phyloP scores from a whole-genome alignment of 1,140 invertebrate genomes.

The Drosophila sulfurigaster region DNA sequence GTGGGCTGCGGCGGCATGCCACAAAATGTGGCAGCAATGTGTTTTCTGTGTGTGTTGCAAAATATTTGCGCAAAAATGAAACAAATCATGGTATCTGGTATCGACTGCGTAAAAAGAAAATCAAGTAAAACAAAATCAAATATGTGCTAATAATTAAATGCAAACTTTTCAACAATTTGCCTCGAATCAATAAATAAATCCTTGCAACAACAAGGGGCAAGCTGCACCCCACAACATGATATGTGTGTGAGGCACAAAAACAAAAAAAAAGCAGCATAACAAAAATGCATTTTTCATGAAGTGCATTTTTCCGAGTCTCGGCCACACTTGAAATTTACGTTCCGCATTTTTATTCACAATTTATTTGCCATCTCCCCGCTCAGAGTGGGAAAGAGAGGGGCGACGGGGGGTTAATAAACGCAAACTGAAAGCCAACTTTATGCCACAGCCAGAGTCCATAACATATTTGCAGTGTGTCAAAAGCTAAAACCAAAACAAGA shows the following conservation, averaged over 20 bases:
- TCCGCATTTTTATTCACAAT: slow-evolving; percentile 23
- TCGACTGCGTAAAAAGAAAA: slow-evolving; percentile 1
- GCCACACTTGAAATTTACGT: background rate
- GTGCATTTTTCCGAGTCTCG: slow-evolving; percentile 17
- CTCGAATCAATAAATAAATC: slow-evolving; percentile 32
- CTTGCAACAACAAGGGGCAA: slow-evolving; percentile 6
- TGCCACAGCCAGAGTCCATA: slow-evolving; percentile 5
- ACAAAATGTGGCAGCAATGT: background rate
- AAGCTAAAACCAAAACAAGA: slow-evolving; percentile 24
- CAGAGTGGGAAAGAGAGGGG: background rate
- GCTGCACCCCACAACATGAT: background rate
- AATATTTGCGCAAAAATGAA: slow-evolving; percentile 19
- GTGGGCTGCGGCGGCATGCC: slow-evolving; percentile 1
- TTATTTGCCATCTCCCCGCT: background rate
- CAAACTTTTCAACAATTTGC: slow-evolving; percentile 30
- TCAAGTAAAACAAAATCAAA: slow-evolving; percentile 22
- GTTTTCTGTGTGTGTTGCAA: background rate
- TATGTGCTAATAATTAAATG: slow-evolving; percentile 26
- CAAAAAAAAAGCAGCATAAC: background rate
- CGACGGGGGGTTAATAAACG: slow-evolving; percentile 1
- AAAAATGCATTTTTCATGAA: slow-evolving; percentile 36
- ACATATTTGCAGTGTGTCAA: slow-evolving; percentile 23
- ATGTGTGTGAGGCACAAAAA: background rate
- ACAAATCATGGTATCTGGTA: background rate
- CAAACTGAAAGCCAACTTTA: slow-evolving; percentile 5